Percentiles rank a stretch among this genome's conserved stretches.
Evolutionary conservation across 1,140 invertebrate species (phyloP).

Genomic region (Adoxophyes honmai): DNA sequence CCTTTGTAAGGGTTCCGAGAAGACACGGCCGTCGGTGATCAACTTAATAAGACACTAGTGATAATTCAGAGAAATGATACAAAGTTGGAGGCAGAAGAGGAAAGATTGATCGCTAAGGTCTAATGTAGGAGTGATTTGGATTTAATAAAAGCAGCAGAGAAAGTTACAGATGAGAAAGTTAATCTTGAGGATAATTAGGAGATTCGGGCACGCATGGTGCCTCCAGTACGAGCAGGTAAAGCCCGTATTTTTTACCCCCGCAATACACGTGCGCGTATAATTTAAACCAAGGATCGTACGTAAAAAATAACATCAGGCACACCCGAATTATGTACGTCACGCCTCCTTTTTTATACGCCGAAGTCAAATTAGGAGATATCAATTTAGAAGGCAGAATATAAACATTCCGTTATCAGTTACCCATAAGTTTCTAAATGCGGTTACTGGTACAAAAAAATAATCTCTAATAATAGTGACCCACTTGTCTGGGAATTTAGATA

Average conservation of each 20-base stretch:
- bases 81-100: background rate
- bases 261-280: constrained; percentile 9
- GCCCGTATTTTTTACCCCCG: background rate
- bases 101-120: background rate
- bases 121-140: no score
- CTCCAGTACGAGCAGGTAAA: background rate
- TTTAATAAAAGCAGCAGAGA: no score
- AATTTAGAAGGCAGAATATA: constrained; percentile 12
- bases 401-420: constrained; percentile 19
- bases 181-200: background rate
- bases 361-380: constrained; percentile 7
- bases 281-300: background rate
- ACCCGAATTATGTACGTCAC: constrained; percentile 1
- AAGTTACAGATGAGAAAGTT: background rate
- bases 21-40: background rate
- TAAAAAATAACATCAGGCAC: constrained; percentile 6
- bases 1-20: constrained; percentile 16
- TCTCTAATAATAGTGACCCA: constrained; percentile 48
- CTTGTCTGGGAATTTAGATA: constrained; percentile 44
- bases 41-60: constrained; percentile 2
- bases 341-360: constrained; percentile 3
- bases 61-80: constrained; percentile 5
- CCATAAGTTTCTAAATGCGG: constrained; percentile 32
- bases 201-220: background rate
- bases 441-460: constrained; percentile 60